A percentile compares a stretch with the other conserved stretches of the same genome.
phyloP scores from a whole-genome alignment of 2,888 invertebrate genomes.

The Beris chalybata region DNA sequence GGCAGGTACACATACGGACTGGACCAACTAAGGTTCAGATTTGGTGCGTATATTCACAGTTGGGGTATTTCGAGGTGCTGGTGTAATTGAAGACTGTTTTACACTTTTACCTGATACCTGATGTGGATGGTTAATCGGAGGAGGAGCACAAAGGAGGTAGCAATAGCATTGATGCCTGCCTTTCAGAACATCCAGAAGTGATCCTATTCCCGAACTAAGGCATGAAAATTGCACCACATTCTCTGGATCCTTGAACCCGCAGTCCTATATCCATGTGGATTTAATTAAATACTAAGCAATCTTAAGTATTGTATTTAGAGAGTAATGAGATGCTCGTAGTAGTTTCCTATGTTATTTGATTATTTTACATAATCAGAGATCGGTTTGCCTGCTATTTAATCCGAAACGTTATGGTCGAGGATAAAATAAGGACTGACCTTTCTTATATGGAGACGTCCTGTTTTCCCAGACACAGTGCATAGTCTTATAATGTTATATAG shows the following conservation, averaged over 20 bases:
- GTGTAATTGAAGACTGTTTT: constrained; percentile 38
- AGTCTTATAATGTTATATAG: constrained; percentile 19
- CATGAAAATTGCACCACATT: constrained; percentile 10
- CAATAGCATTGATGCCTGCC: background rate
- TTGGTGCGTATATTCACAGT: background rate
- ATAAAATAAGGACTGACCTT: constrained; percentile 17
- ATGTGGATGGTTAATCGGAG: constrained; percentile 32
- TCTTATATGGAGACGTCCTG: background rate
- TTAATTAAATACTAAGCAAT: constrained; percentile 38
- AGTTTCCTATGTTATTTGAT: constrained; percentile 35
- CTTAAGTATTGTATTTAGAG: constrained; percentile 25
- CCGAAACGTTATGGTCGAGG: constrained; percentile 2
- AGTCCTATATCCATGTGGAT: constrained; percentile 17
- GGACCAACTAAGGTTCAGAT: background rate
- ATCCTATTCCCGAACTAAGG: constrained; percentile 9
- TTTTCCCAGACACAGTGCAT: background rate
- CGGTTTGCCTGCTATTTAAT: constrained; percentile 25
- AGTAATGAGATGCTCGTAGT: constrained; percentile 17
- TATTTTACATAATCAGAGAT: constrained; percentile 39
- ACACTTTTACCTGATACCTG: constrained; percentile 38
- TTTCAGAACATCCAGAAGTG: background rate
- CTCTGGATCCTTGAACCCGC: too few species aligned
- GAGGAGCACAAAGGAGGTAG: background rate
- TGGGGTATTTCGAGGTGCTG: background rate
- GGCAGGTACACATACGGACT: background rate